These are phyloP conservation scores for Stramonita haemastoma DNA, from an alignment of 2,888 invertebrate species.

Conservation along the genomic window DNA sequence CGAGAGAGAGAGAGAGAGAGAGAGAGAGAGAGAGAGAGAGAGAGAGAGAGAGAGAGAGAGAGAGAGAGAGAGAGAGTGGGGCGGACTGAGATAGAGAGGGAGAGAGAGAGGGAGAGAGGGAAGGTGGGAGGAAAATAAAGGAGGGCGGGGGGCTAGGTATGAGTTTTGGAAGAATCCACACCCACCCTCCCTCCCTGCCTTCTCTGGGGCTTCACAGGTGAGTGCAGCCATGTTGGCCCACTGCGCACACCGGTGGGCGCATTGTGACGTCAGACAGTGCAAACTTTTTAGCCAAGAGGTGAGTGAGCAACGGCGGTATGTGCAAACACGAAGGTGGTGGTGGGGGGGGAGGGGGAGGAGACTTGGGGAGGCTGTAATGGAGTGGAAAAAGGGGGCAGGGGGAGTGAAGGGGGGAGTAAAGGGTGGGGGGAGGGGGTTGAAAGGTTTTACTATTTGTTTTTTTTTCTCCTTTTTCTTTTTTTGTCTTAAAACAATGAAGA, in stretches of 20 bases:
- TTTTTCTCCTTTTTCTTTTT: too few relatives aligned
- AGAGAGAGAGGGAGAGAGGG: not conserved
- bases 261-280: slow-evolving; percentile 51
- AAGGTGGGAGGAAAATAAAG: not conserved
- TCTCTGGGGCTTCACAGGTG: slow-evolving; percentile 49
- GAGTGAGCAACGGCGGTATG: slow-evolving; percentile 13
- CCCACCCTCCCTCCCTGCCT: too few relatives aligned
- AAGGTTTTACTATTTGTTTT: too few relatives aligned
- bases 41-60: not conserved
- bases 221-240: slow-evolving; percentile 49
- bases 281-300: slow-evolving; percentile 23
- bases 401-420: not conserved
- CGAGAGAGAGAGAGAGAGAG: slow-evolving; percentile 8
- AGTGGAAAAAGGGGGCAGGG: not conserved
- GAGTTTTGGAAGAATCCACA: too few relatives aligned
- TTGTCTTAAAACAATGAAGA: too few relatives aligned
- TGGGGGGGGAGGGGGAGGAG: not conserved
- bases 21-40: not conserved
- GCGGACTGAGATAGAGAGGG: not conserved
- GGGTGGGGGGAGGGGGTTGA: not conserved
- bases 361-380: too few relatives aligned
- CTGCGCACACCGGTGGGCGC: slow-evolving; percentile 50
- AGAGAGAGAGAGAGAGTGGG: not conserved
- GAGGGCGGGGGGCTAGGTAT: not conserved
- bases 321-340: not conserved